These are phyloP conservation scores for Passer montanus DNA, from an alignment of 2,113 vertebrate species.

Conservation along the genomic window DNA sequence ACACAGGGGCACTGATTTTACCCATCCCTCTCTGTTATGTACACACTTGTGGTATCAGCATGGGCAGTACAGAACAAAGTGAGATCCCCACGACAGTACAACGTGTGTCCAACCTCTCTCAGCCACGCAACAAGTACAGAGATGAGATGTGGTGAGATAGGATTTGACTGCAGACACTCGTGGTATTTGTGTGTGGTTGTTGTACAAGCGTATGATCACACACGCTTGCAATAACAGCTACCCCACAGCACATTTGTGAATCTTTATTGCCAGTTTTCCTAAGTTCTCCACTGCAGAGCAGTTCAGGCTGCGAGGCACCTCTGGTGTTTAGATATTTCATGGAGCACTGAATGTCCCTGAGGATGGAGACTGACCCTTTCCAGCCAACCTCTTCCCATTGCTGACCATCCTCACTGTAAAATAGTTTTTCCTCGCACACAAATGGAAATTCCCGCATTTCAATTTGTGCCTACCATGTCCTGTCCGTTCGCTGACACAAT, in stretches of 20 bases:
- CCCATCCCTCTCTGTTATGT: fast-evolving
- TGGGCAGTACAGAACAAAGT: not conserved
- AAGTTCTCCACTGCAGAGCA: not conserved
- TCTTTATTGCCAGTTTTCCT: not conserved
- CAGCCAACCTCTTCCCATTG: not conserved
- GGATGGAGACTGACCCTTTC: not conserved
- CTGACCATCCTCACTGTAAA: not conserved
- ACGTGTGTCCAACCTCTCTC: fast-evolving
- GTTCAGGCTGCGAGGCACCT: not conserved
- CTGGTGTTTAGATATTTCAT: not conserved
- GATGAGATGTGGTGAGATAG: not conserved
- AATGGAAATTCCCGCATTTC: not conserved
- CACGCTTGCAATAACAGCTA: not conserved
- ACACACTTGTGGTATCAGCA: fast-evolving
- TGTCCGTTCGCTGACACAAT: fast-evolving
- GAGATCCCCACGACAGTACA: not conserved
- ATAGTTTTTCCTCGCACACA: not conserved
- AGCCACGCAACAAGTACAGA: not conserved
- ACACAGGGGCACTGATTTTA: fast-evolving
- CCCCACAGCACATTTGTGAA: not conserved
- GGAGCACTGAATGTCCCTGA: not conserved
- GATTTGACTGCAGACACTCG: not conserved
- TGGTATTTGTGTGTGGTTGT: not conserved
- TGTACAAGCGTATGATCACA: fast-evolving
- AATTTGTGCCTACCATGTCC: fast-evolving